Evolutionary conservation across 2,113 vertebrate species (phyloP), one percentile per base, ranked within the genome.

Genomic region (Galbula dea): DNA sequence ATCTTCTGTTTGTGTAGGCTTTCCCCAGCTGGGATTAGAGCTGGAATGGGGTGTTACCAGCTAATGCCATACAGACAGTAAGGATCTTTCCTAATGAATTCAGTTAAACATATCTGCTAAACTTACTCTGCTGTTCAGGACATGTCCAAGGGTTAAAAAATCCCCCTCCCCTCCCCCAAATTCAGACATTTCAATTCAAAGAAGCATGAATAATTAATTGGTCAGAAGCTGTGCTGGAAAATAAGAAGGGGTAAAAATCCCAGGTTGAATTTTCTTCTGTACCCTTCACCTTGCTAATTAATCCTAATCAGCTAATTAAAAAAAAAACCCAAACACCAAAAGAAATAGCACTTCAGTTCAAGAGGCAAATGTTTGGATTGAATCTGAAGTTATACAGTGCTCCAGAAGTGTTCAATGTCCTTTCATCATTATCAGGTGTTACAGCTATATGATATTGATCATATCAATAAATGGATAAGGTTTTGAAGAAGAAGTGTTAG

Each of bases 401-500:
- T 87, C 34, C 7, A 54, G 23, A 71, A 73, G 26, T 30, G 37
- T 71, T 73, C 62, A 32, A 76, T 15, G 9, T 46, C 23, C n/a
- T 76, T 87, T 51, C n/a, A 24, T 80, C 80, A 55, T 45, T 62
- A 77, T 51, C 36, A 48, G 48, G 73, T 77, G 43, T 71, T 91
- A 48, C 51, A 76, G n/a, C 62, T 73, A 93, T 27, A 5, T 36
- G 46, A 22, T 94, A 94, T 94, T 7, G 78, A 89, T 91, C 89
- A 37, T 63, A 71, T 34, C 88, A 79, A 83, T 74, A 69, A 90
- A 15, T 1, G 30, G 37, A 37, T 46, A 91, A 62, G 41, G 54
- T 80, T 88, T 71, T 62, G 51, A 85, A 93, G 46, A 59, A 82
- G 85, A 94, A 91, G 17, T 62, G 23, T 89, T 89, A 59, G 72